These are phyloP conservation scores for Apamea epomidion DNA, from an alignment of 2,888 invertebrate species.

Conservation along the genomic window DNA sequence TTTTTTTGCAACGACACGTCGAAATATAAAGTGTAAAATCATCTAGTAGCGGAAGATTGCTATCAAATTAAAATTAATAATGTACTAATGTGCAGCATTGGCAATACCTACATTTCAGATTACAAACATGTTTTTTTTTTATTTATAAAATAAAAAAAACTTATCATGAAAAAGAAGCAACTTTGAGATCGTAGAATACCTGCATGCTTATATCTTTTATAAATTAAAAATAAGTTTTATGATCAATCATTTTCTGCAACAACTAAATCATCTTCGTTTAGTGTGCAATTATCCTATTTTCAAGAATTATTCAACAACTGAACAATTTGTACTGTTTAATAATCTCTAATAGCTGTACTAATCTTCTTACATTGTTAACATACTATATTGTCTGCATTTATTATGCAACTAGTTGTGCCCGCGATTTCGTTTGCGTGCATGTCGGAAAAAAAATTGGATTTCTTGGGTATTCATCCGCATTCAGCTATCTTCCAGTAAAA, in stretches of 20 bases:
- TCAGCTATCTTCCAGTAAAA: too few species aligned
- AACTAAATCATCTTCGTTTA: constrained; percentile 10
- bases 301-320: constrained; percentile 25
- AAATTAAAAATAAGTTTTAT: too few species aligned
- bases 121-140: constrained; percentile 3
- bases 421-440: too few species aligned
- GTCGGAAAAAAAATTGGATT: too few species aligned
- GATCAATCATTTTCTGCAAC: constrained; percentile 20
- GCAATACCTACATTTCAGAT: constrained; percentile 1
- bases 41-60: constrained; percentile 33
- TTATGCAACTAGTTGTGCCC: too few species aligned
- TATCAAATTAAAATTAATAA: constrained; percentile 21
- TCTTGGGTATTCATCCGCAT: too few species aligned
- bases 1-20: constrained; percentile 40
- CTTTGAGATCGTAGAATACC: constrained; percentile 3
- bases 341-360: neutral
- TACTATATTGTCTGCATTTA: too few species aligned
- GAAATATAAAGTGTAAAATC: constrained; percentile 21
- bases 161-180: neutral
- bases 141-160: neutral
- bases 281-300: constrained; percentile 21
- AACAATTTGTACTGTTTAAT: constrained; percentile 13
- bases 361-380: constrained; percentile 12
- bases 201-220: neutral
- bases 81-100: constrained; percentile 6